Evolutionary conservation across 2,113 vertebrate species (phyloP), one percentile per base, ranked within the genome.

Genomic region (Nannobrachium achirus): DNA sequence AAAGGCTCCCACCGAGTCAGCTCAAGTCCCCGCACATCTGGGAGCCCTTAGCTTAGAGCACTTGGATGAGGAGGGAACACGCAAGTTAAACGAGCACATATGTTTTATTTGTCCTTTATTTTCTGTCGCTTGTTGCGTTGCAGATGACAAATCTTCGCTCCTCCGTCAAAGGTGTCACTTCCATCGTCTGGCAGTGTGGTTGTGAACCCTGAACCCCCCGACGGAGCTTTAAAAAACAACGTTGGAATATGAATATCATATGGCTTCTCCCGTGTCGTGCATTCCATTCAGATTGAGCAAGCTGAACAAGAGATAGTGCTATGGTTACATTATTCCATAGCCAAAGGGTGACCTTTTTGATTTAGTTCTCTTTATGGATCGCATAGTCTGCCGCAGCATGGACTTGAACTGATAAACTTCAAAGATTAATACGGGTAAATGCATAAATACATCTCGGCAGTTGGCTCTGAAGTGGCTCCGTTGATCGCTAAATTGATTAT

Each of bases 11-110:
- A 19, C 50, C 10, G 16, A 73, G 70, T 40, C 65, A 74, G 59
- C 11, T 80, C 67, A 62, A 75, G 61, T 80, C 69, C 69, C 59
- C 66, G 56, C 72, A 88, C 89, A 89, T 90, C 82, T 90, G 87
- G 82, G 78, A 89, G 55, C 50, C 64, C 72, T 89, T 89, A 88
- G 40, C 72, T 89, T 89, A 88, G 40, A 46, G 73, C 66, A 53
- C 3, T n/a, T 48, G 65, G 53, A 85, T 44, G 68, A n/a, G n/a
- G 57, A 73, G 66, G 60, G 62, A 82, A 66, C 33, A 74, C 63
- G 60, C 52, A 46, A 67, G 77, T 56, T 48, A 76, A 80, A 84
- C 44, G 66, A 80, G 67, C 39, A 55, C 76, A 67, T 62, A 13
- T 19, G 18, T 39, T 78, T 56, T 44, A 13, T 61, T 66, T 3